phyloP scores from a whole-genome alignment of 1,140 invertebrate genomes.

The Colletes gigas region DNA sequence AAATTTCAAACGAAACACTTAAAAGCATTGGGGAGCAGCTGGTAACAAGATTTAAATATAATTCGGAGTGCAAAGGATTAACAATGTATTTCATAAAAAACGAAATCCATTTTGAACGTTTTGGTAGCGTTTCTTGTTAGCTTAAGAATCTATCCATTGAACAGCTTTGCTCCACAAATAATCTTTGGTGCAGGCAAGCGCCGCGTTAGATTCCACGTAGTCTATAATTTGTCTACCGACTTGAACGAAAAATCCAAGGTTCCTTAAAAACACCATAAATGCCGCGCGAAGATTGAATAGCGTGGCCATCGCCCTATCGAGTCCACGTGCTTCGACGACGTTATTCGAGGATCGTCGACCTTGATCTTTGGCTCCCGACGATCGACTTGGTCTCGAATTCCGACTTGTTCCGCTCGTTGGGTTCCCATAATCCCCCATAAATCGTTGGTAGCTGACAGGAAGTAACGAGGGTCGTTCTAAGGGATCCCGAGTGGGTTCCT shows the following conservation, averaged over 20 bases:
- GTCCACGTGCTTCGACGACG: conserved; percentile 17
- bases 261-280: conserved; percentile 17
- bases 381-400: conserved; percentile 17
- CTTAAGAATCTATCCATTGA: conserved; percentile 45
- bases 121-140: neutral
- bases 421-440: conserved; percentile 32
- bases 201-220: conserved; percentile 42
- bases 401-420: neutral
- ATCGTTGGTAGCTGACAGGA: conserved; percentile 15
- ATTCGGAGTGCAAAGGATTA: too few species aligned
- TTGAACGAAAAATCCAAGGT: conserved; percentile 24
- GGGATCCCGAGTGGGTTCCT: neutral
- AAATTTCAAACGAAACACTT: too few species aligned
- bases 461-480: conserved; percentile 35
- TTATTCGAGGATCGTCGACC: conserved; percentile 4
- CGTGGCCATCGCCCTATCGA: neutral
- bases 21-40: too few species aligned
- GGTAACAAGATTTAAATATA: too few species aligned
- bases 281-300: neutral
- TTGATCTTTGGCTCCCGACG: conserved; percentile 3
- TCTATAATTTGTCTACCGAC: conserved; percentile 41
- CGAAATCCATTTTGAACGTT: neutral
- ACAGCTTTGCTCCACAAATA: conserved; percentile 49
- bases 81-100: too few species aligned
- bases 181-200: conserved; percentile 52